Conservation (phyloP, 1,140 invertebrate genomes). For the Ectropis grisescens region DNA sequence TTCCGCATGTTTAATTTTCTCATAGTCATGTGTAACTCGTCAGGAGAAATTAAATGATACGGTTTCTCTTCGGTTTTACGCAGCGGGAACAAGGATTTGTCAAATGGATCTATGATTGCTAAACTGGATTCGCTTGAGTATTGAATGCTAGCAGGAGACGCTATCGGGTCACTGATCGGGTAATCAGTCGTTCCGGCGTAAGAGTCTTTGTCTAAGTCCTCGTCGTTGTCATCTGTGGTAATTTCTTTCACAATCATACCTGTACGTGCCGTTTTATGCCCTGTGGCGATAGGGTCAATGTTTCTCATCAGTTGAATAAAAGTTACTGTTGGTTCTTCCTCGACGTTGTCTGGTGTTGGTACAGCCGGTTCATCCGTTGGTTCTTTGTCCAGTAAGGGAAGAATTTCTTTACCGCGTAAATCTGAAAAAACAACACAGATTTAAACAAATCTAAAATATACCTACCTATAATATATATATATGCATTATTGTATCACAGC, state of each 20-base stretch:
- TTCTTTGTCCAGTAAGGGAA: slow-evolving; percentile 4
- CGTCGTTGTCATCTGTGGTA: too few species aligned
- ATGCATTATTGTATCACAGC: too few species aligned
- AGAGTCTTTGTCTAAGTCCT: too few species aligned
- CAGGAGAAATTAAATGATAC: slow-evolving; percentile 8
- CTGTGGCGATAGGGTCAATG: too few species aligned
- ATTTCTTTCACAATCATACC: too few species aligned
- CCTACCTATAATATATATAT: too few species aligned
- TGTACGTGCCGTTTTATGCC: too few species aligned
- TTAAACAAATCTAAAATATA: too few species aligned
- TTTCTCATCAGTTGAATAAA: too few species aligned
- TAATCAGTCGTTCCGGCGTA: slow-evolving; percentile 3
- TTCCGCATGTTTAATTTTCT: slow-evolving; percentile 30
- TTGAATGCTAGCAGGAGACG: not conserved
- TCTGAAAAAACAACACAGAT: slow-evolving; percentile 7
- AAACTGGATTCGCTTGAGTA: slow-evolving; percentile 9
- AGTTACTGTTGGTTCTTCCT: too few species aligned
- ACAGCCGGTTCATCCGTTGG: not conserved
- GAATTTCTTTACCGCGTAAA: not conserved
- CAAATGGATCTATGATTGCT: slow-evolving; percentile 2
- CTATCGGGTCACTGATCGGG: slow-evolving; percentile 6
- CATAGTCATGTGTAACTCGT: slow-evolving; percentile 27
- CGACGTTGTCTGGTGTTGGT: too few species aligned
- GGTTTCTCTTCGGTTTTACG: not conserved
- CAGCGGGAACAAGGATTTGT: too few species aligned